A percentile compares a stretch with the other conserved stretches of the same genome.
Evolutionary conservation across 1,140 invertebrate species (phyloP).

Genomic region (Drosophila tristis): DNA sequence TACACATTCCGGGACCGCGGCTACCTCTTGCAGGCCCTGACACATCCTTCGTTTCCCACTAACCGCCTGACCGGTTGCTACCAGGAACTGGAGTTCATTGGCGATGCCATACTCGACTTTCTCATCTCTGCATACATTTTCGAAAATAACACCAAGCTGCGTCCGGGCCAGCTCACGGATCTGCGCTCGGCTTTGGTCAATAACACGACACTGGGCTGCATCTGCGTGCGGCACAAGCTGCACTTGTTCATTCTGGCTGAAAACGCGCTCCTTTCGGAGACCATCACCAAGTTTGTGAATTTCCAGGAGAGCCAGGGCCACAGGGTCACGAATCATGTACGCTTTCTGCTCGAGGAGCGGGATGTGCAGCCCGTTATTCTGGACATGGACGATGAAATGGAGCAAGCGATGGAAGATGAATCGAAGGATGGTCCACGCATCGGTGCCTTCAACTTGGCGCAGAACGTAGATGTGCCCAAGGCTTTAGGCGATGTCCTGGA

Average conservation of each 20-base stretch:
- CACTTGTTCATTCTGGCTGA: conserved; percentile 89
- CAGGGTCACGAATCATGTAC: conserved; percentile 87
- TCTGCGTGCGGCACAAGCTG: conserved; percentile 93
- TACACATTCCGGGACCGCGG: conserved; percentile 88
- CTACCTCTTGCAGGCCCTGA: conserved; percentile 92
- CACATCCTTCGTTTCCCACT: conserved; percentile 95
- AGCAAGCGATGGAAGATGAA: neutral
- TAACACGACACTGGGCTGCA: conserved; percentile 96
- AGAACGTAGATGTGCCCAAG: conserved; percentile 96
- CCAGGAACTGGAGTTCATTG: conserved; percentile 97
- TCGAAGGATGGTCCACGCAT: neutral
- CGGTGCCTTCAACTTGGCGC: conserved; percentile 85
- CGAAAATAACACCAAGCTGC: conserved; percentile 88
- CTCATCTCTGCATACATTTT: conserved; percentile 95
- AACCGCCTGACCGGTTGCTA: conserved; percentile 96
- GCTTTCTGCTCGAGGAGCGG: conserved; percentile 89
- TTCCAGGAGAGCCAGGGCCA: conserved; percentile 90
- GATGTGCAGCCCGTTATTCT: conserved; percentile 72
- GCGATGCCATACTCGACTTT: conserved; percentile 98
- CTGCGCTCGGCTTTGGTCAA: conserved; percentile 97
- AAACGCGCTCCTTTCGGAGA: conserved; percentile 87
- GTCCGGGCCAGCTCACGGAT: conserved; percentile 95
- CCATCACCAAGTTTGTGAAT: conserved; percentile 92
- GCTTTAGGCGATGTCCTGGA: conserved; percentile 97
- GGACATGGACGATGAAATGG: conserved; percentile 66